A percentile compares a stretch with the other conserved stretches of the same genome.
Conservation (phyloP, 2,888 invertebrate species). For the Apotomis turbidana region DNA sequence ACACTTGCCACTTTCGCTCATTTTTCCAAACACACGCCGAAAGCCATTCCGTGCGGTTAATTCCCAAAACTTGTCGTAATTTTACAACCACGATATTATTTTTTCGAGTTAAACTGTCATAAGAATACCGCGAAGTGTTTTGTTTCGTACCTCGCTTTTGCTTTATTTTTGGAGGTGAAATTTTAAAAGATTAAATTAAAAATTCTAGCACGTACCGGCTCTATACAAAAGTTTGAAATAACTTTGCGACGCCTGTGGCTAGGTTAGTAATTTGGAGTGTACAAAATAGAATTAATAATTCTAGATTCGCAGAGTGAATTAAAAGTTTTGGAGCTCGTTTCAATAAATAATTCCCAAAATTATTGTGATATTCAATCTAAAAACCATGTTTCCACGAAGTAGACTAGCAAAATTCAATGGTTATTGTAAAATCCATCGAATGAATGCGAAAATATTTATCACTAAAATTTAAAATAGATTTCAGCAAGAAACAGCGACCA, state of each 20-base stretch:
- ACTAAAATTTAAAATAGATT: neutral
- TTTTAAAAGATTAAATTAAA: slow-evolving; percentile 41
- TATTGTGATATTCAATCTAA: neutral
- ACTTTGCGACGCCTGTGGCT: slow-evolving; percentile 41
- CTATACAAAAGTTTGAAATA: slow-evolving; percentile 41
- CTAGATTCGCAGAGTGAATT: slow-evolving; percentile 28
- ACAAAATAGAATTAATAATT: slow-evolving; percentile 35
- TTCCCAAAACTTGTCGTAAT: slow-evolving; percentile 53
- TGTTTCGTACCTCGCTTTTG: slow-evolving; percentile 43
- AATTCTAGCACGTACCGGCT: slow-evolving; percentile 42
- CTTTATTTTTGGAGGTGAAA: slow-evolving; percentile 36
- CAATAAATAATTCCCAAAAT: slow-evolving; percentile 36
- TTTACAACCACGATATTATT: slow-evolving; percentile 34
- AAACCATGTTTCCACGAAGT: neutral
- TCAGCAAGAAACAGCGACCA: neutral
- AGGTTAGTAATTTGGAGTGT: slow-evolving; percentile 35
- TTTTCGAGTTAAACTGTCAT: slow-evolving; percentile 42
- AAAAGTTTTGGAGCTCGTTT: slow-evolving; percentile 20
- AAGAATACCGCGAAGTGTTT: slow-evolving; percentile 43
- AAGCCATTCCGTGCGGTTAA: slow-evolving; percentile 67
- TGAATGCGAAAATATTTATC: neutral
- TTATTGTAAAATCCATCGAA: neutral
- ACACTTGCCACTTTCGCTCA: slow-evolving; percentile 78
- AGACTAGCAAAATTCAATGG: neutral
- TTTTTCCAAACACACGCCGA: slow-evolving; percentile 62